Evolutionary conservation across 2,113 vertebrate species (phyloP).

Genomic region (Sylvia atricapilla): DNA sequence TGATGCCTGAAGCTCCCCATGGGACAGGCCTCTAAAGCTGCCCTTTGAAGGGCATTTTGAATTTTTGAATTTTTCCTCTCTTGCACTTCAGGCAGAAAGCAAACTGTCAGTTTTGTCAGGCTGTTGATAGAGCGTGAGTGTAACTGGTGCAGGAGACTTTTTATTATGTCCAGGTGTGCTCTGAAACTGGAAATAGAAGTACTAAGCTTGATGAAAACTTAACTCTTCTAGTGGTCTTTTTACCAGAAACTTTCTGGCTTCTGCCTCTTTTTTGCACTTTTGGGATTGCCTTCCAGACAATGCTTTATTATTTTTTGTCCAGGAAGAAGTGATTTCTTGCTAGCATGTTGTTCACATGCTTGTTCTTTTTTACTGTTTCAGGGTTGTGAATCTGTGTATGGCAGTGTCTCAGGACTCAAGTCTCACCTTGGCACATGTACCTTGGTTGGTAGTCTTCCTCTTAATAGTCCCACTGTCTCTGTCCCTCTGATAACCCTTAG

Average conservation of each 20-base stretch:
- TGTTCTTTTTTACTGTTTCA: constrained; percentile 42
- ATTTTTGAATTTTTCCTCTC: neutral
- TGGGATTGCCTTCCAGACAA: neutral
- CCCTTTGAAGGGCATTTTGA: too few species aligned
- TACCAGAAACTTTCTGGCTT: neutral
- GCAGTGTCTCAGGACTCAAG: constrained; percentile 92
- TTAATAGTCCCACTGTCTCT: neutral
- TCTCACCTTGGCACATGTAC: constrained; percentile 91
- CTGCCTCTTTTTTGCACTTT: neutral
- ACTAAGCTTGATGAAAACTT: neutral
- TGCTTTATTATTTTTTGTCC: neutral
- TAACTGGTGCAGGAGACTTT: neutral
- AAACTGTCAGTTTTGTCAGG: neutral
- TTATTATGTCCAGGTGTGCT: neutral
- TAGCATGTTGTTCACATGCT: neutral
- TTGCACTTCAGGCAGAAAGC: neutral
- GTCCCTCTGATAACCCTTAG: neutral
- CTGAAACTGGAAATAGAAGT: neutral
- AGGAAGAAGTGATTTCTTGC: neutral
- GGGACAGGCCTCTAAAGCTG: neutral
- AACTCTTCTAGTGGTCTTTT: neutral
- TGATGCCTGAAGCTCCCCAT: neutral
- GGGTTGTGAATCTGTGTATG: constrained; percentile 90
- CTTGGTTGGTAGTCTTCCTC: constrained; percentile 74
- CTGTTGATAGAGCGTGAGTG: neutral